Base-by-base conservation (phyloP, 2,797 vertebrate species). In the Coilia nasus region DNA sequence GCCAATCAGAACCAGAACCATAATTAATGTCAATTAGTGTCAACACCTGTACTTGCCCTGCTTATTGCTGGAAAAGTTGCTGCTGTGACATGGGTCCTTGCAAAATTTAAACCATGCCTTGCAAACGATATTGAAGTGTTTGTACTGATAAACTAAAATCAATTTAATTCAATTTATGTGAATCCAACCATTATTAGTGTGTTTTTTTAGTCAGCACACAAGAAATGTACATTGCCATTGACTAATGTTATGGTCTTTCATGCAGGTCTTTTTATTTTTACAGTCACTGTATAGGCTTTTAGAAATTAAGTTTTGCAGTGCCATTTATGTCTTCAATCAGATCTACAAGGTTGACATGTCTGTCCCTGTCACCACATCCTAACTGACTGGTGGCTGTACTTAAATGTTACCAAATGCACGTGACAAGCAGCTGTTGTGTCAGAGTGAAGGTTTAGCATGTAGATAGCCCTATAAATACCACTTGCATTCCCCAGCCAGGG, bases 391-490 rank as follows among this genome's bases (percentile, higher is more conserved):
- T 89, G 71, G n/a, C 82, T 71, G 85, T 82, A 86, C 62, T 54
- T 54, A 31, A 85, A 60, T 81, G 64, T 62, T 47, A 57, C 85
- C 75, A 78, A 88, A 84, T 86, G 89, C 93, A 92, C 87, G 89
- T 93, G 92, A 93, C 82, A 81, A 88, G 83, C 91, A 93, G 93
- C 93, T 94, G 92, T 92, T 93, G 90, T 90, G 90, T 88, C 75
- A 23, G 85, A 62, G 81, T 83, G 85, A 84, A 85, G 25, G 85
- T 91, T 87, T 88, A 89, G 86, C 84, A 90, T 84, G 82, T 82
- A 86, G 88, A 84, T 62, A 12, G 87, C 64, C 86, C 93, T 94
- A 95, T 91, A 94, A 94, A 94, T 95, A 95, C 89, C 47, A 60
- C 82, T 6, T 44, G 75, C 60, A 15, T 60, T 83, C 78, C 15